A percentile compares a stretch with the other conserved stretches of the same genome.
These are phyloP conservation scores for Oreohelix idahoensis DNA, from an alignment of 1,140 invertebrate species.

Conservation along the genomic window DNA sequence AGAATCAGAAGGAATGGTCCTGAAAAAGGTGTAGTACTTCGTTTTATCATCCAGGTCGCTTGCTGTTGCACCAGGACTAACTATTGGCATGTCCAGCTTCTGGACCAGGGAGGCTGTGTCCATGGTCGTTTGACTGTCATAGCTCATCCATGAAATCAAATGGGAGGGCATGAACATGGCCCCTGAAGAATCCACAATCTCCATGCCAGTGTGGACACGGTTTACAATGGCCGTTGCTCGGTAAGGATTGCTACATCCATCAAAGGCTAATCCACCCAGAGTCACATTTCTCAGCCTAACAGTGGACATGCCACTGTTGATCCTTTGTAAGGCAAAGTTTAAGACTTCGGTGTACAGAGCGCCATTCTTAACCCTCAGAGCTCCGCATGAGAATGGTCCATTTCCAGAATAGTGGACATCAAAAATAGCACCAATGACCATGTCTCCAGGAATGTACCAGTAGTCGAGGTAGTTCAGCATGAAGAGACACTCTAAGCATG, in stretches of 20 bases:
- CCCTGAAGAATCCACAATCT: constrained; percentile 9
- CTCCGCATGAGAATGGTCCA: constrained; percentile 59
- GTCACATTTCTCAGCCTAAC: constrained; percentile 76
- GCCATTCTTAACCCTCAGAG: constrained; percentile 54
- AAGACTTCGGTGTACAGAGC: constrained; percentile 68
- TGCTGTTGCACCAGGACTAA: constrained; percentile 76
- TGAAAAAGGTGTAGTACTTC: constrained; percentile 82
- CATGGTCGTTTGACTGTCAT: constrained; percentile 62
- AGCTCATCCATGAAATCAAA: constrained; percentile 60
- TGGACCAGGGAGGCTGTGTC: constrained; percentile 53
- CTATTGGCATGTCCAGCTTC: constrained; percentile 49
- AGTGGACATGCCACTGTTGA: constrained; percentile 61
- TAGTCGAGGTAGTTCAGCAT: constrained; percentile 58
- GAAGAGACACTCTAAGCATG: constrained; percentile 64
- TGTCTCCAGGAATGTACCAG: constrained; percentile 58
- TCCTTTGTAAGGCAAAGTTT: constrained; percentile 60
- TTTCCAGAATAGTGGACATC: constrained; percentile 62
- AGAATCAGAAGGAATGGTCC: constrained; percentile 86
- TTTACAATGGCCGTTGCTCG: constrained; percentile 57
- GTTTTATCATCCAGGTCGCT: constrained; percentile 83
- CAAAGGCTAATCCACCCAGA: constrained; percentile 75
- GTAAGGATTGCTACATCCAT: constrained; percentile 60
- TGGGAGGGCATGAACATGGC: constrained; percentile 37
- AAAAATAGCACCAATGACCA: constrained; percentile 66
- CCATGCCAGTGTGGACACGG: constrained; percentile 45